Conservation (phyloP, 2,113 vertebrate species). For the Isurus oxyrinchus region DNA sequence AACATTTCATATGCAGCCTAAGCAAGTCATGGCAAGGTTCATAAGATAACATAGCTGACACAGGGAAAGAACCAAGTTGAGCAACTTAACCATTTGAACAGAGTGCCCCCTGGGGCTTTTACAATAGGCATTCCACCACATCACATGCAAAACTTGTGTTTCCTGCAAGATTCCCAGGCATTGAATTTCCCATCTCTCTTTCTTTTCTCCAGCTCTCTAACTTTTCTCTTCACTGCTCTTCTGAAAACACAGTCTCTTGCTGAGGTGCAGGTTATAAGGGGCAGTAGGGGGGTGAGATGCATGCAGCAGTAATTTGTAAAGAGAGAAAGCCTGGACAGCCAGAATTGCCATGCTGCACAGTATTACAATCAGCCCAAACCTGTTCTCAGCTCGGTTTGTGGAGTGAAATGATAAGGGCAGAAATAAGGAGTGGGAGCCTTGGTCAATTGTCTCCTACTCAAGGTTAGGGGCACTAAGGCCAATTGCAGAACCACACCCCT, state of each 20-base stretch:
- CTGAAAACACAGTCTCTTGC: not conserved
- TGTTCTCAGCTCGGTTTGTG: not conserved
- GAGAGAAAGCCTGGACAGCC: not conserved
- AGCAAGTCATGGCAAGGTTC: constrained; percentile 20
- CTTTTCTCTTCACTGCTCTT: not conserved
- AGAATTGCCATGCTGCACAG: not conserved
- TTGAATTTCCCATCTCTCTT: not conserved
- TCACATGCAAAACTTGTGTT: not conserved
- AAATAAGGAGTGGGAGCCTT: not conserved
- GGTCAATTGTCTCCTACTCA: not conserved
- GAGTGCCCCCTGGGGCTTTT: not conserved
- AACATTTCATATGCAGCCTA: not conserved
- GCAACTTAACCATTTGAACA: constrained; percentile 26
- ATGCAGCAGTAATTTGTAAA: not conserved
- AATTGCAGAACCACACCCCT: not conserved
- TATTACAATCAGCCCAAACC: not conserved
- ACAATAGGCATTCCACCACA: not conserved
- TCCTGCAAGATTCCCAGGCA: not conserved
- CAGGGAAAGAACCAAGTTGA: not conserved
- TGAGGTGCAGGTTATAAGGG: too few relatives aligned
- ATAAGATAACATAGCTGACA: not conserved
- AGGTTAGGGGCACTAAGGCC: too few relatives aligned
- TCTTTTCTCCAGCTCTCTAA: not conserved
- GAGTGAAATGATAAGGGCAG: not conserved
- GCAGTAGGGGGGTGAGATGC: not conserved